Conservation (phyloP, 2,113 vertebrate species). For the Gulo gulo region DNA sequence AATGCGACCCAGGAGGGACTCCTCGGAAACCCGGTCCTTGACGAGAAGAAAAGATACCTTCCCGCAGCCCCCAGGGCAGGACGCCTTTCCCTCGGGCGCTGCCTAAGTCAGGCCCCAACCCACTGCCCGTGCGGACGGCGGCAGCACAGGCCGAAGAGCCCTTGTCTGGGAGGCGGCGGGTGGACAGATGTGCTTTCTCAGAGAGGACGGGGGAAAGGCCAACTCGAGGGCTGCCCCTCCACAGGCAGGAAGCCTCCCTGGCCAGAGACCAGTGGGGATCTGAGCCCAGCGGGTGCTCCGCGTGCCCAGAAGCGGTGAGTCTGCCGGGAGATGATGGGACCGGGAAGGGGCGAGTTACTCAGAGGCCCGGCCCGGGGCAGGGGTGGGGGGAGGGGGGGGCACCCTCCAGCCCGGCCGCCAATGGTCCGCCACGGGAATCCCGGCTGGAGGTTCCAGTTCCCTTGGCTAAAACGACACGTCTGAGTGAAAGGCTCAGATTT, state of each 20-base stretch:
- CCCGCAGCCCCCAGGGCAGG: background rate
- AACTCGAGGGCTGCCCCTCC: background rate
- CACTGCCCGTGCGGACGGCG: background rate
- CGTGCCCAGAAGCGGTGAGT: background rate
- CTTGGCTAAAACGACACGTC: slow-evolving; percentile 21
- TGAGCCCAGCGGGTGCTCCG: background rate
- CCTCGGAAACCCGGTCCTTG: slow-evolving; percentile 36
- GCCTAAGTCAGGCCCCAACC: background rate
- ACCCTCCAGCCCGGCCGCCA: background rate
- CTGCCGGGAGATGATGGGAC: background rate
- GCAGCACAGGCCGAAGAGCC: background rate
- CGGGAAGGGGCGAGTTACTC: background rate
- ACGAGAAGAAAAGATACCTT: background rate
- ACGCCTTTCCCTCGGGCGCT: background rate
- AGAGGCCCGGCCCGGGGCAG: background rate
- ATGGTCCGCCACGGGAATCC: background rate
- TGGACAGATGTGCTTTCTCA: background rate
- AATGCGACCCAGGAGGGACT: slow-evolving; percentile 39
- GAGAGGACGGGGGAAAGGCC: background rate
- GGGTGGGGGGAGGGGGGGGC: too few relatives aligned
- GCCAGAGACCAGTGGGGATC: background rate
- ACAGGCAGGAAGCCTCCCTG: background rate
- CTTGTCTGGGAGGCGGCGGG: background rate
- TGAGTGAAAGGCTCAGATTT: slow-evolving; percentile 24
- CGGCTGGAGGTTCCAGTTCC: background rate